These are phyloP conservation scores for Drosophila cardini DNA, from an alignment of 1,140 invertebrate species.

Conservation along the genomic window DNA sequence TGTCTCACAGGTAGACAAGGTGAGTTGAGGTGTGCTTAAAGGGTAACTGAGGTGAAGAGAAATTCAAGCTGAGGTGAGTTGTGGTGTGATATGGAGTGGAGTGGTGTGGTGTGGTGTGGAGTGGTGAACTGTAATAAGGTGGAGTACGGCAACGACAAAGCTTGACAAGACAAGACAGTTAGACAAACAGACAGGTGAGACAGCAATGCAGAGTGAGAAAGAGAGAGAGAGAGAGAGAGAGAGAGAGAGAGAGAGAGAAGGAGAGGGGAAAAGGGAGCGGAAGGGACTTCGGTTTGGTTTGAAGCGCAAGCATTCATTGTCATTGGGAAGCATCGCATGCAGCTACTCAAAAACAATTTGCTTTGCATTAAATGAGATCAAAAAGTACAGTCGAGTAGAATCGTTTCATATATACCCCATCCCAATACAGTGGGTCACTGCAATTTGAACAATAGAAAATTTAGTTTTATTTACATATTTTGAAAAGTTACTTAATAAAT, in stretches of 20 bases:
- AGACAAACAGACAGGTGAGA: conserved; percentile 52
- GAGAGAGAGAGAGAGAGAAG: neutral
- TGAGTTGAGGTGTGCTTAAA: no score
- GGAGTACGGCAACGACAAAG: conserved; percentile 30
- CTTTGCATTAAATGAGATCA: conserved; percentile 63
- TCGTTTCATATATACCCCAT: no score
- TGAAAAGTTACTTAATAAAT: no score
- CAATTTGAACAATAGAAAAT: no score
- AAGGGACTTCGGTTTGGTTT: conserved; percentile 21
- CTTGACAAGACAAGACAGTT: conserved; percentile 45
- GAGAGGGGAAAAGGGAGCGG: neutral
- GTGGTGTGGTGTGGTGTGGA: neutral
- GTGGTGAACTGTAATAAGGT: neutral
- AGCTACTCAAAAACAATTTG: conserved; percentile 80
- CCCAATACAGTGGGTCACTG: no score
- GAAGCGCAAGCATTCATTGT: conserved; percentile 30
- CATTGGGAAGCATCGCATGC: conserved; percentile 64
- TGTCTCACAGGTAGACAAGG: no score
- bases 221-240: neutral
- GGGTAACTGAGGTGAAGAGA: no score
- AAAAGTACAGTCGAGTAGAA: no score
- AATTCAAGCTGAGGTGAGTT: neutral
- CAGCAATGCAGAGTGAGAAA: neutral
- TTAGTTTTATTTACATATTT: no score
- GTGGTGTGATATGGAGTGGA: neutral